phyloP scores from a whole-genome alignment of 2,113 vertebrate genomes.

The Cinclus mexicanus region DNA sequence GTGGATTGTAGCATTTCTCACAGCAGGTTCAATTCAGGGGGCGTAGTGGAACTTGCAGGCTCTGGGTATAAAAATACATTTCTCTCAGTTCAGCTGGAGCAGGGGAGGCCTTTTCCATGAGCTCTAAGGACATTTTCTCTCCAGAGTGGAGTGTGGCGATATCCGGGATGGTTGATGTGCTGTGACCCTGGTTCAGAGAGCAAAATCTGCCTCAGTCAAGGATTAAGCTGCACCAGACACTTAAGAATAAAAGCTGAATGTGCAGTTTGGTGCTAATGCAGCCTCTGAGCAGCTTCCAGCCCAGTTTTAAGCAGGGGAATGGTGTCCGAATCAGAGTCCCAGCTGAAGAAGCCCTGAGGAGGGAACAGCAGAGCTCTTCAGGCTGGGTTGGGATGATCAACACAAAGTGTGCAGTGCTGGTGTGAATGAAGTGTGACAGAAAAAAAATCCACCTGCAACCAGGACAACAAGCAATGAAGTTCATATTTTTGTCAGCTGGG shows the following conservation, averaged over 20 bases:
- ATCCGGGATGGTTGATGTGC: fast-evolving
- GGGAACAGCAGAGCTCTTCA: fast-evolving
- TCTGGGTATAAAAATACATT: constrained; percentile 45
- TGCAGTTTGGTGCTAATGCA: neutral
- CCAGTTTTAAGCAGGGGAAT: neutral
- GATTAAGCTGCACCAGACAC: neutral
- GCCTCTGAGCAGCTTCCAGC: neutral
- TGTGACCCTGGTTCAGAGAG: neutral
- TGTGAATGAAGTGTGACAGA: neutral
- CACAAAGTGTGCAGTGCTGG: neutral
- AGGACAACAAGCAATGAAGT: no score
- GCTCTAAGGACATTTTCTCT: neutral
- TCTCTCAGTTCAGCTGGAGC: neutral
- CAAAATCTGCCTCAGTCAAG: neutral
- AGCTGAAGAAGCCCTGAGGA: fast-evolving
- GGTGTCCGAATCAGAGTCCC: fast-evolving
- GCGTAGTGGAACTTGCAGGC: neutral
- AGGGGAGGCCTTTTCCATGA: neutral
- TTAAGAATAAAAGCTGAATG: neutral
- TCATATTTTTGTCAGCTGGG: fast-evolving
- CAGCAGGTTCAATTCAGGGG: constrained; percentile 67
- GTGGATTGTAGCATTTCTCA: constrained; percentile 25
- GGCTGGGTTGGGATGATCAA: fast-evolving
- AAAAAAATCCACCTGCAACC: neutral
- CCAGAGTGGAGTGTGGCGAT: fast-evolving